These are phyloP conservation scores for Leptatherina wallacei DNA, from an alignment of 2,797 vertebrate genomes.

Conservation along the genomic window DNA sequence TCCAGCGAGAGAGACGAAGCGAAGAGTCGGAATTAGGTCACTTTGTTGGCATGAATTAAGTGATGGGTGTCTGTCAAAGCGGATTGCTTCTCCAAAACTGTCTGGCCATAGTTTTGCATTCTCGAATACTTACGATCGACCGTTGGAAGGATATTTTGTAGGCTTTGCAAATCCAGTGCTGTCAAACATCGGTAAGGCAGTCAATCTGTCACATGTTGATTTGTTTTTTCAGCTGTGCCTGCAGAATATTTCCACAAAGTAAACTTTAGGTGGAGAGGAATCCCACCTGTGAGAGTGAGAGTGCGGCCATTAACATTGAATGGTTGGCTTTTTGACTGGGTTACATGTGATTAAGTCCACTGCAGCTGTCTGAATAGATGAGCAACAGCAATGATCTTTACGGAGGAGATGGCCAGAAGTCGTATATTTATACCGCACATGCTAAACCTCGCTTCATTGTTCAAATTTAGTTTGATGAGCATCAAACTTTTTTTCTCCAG, in stretches of 20 bases:
- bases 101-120: constrained; percentile 4
- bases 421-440: constrained; percentile 1
- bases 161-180: constrained; percentile 60
- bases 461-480: constrained; percentile 2
- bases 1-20: constrained; percentile 29
- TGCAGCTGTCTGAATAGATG: constrained; percentile 37
- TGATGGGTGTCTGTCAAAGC: constrained; percentile 56
- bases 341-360: constrained; percentile 11
- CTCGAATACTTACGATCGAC: constrained; percentile 34
- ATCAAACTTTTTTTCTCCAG: constrained; percentile 25
- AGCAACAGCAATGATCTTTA: constrained; percentile 9
- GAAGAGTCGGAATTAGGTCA: constrained; percentile 61
- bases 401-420: constrained; percentile 13
- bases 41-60: constrained; percentile 33
- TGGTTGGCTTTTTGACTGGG: constrained; percentile 14
- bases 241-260: constrained; percentile 66
- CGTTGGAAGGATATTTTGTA: constrained; percentile 54
- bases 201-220: constrained; percentile 62
- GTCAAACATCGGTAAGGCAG: constrained; percentile 59
- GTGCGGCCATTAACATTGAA: constrained; percentile 34
- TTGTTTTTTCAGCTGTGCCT: constrained; percentile 80
- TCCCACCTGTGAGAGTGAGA: constrained; percentile 73
- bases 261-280: constrained; percentile 61
- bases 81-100: constrained; percentile 25
- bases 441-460: constrained; percentile 46